Evolutionary conservation across 2,797 vertebrate genomes (phyloP), one percentile per base, ranked within the genome.

Genomic region (Scomberomorus guttatus): DNA sequence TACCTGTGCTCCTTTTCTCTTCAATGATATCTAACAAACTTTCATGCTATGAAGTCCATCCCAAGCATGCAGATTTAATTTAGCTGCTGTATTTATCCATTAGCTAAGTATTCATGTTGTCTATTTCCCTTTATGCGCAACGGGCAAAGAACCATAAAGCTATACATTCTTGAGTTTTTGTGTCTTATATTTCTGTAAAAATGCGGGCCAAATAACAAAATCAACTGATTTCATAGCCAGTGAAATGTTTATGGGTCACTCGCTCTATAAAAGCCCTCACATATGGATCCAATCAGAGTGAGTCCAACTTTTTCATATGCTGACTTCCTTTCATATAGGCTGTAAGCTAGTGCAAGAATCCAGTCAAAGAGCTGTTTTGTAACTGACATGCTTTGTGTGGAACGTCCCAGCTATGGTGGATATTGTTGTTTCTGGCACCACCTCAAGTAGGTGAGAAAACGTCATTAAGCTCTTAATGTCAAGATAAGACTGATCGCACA

Each of bases 271-370:
- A 86, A 81, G 42, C 71, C 60, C 20, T 59, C 82, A 84, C 89
- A 92, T 91, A 84, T 90, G 88, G 88, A 84, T 86, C 62, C 65
- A 83, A 90, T 93, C 82, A 85, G 60, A 75, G 61, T 10, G 24
- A 70, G 75, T 69, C 77, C 67, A 71, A 54, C 66, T 42, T 82
- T 85, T 86, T 90, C 80, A 84, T 86, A 87, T 61, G 74, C 81
- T 75, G 50, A 78, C 80, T 88, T 90, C 75, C 83, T 84, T 90
- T 90, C 70, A 69, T 81, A 83, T 82, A 79, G 59, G 44, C 79
- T 77, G 58, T 22, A 60, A 72, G 73, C 58, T 29, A n/a, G 66
- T 13, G 66, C 65, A 76, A 75, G 63, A 81, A 84, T 80, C 68
- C 51, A 44, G 58, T 64, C 39, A 29, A 34, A 65, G 60, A 81